Evolutionary conservation across 2,888 invertebrate genomes (phyloP), one percentile per base, ranked within the genome.

Genomic region (Atrina japonica): DNA sequence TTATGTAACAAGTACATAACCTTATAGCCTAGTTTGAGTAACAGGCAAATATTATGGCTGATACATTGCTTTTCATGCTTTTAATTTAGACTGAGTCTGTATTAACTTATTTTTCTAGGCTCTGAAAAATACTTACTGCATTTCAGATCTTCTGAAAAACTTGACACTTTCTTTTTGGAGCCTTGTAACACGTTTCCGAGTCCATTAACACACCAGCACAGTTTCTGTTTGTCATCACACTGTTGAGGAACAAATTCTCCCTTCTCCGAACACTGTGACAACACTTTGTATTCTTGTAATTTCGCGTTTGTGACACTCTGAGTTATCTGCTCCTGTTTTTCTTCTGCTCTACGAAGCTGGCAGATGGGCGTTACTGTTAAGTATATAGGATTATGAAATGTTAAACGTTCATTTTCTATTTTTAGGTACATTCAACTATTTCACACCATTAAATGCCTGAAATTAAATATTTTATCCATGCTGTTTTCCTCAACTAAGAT

Each of bases 121-220:
- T 40, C 23, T 25, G 30, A 6, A 23, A 7, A 35, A 45, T 40
- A 69, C 66, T 49, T 55, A 70, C 70, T 45, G 58, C 70, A 70
- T 21, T 45, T 30, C 14, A 70, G 45, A 40, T 60, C 18, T 47
- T 55, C 18, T 7, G 21, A 21, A 5, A 29, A 5, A n/a, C 29
- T 45, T 16, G 25, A 23, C 5, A 59, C 58, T 18, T 7, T n/a
- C 9, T 43, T 43, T 29, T 29, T 35, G n/a, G 56, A 52, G n/a
- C 56, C 29, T 7, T 14, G 18, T 7, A 64, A 18, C 25, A 47
- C 23, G 7, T 60, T 52, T 7, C 70, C 70, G 18, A 58, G 45
- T 18, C 60, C 60, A 40, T 70, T 60, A 27, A 70, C 70, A 70
- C 70, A 70, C 70, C 70, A 70, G 40, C 70, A 70, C 6, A 25